Conservation (phyloP, 2,888 invertebrate genomes). For the Stomorhina lunata region DNA sequence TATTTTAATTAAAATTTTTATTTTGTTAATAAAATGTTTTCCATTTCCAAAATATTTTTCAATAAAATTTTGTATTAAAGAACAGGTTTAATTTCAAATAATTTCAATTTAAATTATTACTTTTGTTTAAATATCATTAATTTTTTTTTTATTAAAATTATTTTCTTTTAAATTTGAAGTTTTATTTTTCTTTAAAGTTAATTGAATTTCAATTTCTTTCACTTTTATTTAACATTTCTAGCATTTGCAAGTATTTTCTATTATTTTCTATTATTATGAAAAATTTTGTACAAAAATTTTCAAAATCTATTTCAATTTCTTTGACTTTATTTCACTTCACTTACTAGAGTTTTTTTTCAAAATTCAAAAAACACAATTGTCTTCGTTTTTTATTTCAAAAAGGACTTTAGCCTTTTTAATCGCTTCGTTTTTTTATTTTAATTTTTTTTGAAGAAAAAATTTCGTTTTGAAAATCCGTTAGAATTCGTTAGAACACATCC, state of each 20-base stretch:
- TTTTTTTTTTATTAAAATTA: constrained; percentile 5
- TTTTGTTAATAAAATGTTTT: too few relatives aligned
- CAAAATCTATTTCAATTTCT: not conserved
- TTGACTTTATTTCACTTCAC: constrained; percentile 24
- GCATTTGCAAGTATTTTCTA: too few relatives aligned
- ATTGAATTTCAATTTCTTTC: too few relatives aligned
- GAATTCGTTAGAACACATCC: constrained; percentile 65
- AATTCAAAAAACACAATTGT: constrained; percentile 34
- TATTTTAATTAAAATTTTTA: too few relatives aligned
- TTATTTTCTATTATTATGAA: too few relatives aligned
- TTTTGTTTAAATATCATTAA: not conserved
- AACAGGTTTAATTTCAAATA: too few relatives aligned
- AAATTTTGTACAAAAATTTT: too few relatives aligned
- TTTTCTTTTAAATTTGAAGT: not conserved
- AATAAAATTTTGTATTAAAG: not conserved
- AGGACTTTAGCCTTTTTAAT: constrained; percentile 57
- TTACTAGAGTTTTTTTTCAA: constrained; percentile 45
- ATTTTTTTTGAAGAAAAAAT: constrained; percentile 45
- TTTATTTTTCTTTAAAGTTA: too few relatives aligned
- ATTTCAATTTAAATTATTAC: constrained; percentile 9
- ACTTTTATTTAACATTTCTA: too few relatives aligned
- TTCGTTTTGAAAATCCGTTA: constrained; percentile 61
- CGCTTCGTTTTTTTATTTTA: constrained; percentile 54
- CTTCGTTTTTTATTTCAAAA: constrained; percentile 49
- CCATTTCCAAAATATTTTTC: not conserved